Evolutionary conservation across 2,797 vertebrate genomes (phyloP).

Genomic region (Dryobates pubescens): DNA sequence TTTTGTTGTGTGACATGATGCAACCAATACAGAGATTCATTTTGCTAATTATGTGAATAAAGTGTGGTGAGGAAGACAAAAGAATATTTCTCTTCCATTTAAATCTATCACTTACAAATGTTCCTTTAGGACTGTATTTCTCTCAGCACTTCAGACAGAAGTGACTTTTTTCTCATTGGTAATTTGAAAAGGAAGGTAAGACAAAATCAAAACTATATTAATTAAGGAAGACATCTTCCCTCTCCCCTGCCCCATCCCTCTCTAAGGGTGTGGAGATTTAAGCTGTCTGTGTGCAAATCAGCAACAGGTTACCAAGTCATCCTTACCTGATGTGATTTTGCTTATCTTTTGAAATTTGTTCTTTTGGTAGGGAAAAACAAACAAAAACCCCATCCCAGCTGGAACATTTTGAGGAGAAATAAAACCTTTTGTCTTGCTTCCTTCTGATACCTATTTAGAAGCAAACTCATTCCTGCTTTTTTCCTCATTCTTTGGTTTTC

Average conservation of each 20-base stretch:
- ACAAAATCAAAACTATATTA: neutral
- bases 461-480: neutral
- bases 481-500: neutral
- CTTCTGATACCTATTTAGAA: neutral
- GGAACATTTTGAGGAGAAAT: neutral
- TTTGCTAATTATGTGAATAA: constrained; percentile 65
- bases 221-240: neutral
- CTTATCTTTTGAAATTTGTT: neutral
- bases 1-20: constrained; percentile 39
- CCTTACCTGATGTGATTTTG: neutral
- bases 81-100: constrained; percentile 43
- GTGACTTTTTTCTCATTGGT: constrained; percentile 7
- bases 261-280: neutral
- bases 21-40: constrained; percentile 47
- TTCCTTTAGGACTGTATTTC: constrained; percentile 33
- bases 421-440: neutral
- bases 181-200: constrained; percentile 26
- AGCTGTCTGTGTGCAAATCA: neutral
- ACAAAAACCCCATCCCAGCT: neutral
- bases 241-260: rapidly evolving
- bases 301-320: neutral
- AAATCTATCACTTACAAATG: constrained; percentile 32
- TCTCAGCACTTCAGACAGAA: constrained; percentile 24
- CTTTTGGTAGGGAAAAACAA: neutral
- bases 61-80: constrained; percentile 26